Percentiles rank a stretch among this genome's conserved stretches.
Evolutionary conservation across 2,113 vertebrate genomes (phyloP).

Genomic region (Fukomys damarensis): DNA sequence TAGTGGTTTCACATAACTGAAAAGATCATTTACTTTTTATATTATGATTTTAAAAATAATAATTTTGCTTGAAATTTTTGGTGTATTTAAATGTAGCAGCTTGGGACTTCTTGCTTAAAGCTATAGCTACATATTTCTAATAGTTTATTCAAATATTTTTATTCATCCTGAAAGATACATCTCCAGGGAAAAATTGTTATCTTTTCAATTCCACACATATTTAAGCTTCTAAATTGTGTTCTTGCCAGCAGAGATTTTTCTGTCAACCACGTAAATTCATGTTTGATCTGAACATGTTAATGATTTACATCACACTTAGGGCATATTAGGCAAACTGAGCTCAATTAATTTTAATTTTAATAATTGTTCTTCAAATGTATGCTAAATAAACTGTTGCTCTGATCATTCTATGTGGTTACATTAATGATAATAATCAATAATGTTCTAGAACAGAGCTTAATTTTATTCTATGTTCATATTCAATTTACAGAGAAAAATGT

Average conservation of each 20-base stretch:
- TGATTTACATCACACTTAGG: slow-evolving; percentile 58
- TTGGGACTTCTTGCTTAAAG: slow-evolving; percentile 51
- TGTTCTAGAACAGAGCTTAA: not conserved
- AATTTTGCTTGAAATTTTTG: not conserved
- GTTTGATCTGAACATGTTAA: slow-evolving; percentile 70
- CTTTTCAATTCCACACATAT: slow-evolving; percentile 70
- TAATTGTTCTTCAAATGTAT: slow-evolving; percentile 8
- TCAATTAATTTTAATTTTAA: slow-evolving; percentile 37
- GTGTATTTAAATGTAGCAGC: not conserved
- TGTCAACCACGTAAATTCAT: slow-evolving; percentile 67
- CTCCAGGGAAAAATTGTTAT: slow-evolving; percentile 69
- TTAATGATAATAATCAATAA: not conserved
- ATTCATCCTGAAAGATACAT: slow-evolving; percentile 64
- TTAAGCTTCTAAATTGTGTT: slow-evolving; percentile 74
- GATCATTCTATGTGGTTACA: not conserved
- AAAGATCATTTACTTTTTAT: not conserved
- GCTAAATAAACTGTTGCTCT: not conserved
- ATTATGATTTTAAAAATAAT: not conserved
- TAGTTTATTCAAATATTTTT: slow-evolving; percentile 71
- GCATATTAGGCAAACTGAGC: slow-evolving; percentile 47
- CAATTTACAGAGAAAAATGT: not conserved
- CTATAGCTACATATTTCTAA: slow-evolving; percentile 46
- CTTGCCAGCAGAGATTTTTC: slow-evolving; percentile 68
- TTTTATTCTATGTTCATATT: not conserved
- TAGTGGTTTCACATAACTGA: not conserved